These are phyloP conservation scores for Drosophila nannoptera DNA, from an alignment of 1,140 invertebrate species.

Conservation along the genomic window DNA sequence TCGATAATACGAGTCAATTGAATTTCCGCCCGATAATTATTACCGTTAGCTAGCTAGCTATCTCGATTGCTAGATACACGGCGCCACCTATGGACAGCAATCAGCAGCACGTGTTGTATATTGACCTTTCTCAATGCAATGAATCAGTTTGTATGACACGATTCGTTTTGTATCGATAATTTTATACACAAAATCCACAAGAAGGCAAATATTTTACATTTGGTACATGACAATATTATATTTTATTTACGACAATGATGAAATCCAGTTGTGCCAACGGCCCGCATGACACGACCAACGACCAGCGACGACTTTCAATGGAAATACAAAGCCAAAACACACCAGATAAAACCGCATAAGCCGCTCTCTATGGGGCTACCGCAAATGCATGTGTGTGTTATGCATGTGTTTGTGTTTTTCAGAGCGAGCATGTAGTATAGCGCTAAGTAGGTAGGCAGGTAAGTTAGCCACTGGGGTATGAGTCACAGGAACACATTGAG, in stretches of 20 bases:
- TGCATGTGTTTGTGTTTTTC: not conserved
- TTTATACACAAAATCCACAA: constrained; percentile 4
- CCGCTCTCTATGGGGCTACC: not conserved
- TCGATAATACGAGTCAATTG: constrained; percentile 5
- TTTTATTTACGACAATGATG: constrained; percentile 61
- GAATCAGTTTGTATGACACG: constrained; percentile 41
- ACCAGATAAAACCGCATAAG: constrained; percentile 52
- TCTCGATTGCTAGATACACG: no score
- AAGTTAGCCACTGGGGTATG: constrained; percentile 10
- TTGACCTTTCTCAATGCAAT: constrained; percentile 40
- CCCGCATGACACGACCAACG: constrained; percentile 43
- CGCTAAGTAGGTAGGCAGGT: constrained; percentile 23
- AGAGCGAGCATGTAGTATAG: not conserved
- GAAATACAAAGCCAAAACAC: constrained; percentile 53
- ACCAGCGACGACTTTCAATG: constrained; percentile 56
- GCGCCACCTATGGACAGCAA: constrained; percentile 7
- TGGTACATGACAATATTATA: not conserved
- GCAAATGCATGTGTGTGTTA: not conserved
- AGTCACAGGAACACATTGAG: constrained; percentile 25
- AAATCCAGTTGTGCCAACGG: constrained; percentile 44
- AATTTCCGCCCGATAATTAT: constrained; percentile 43
- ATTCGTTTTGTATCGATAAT: constrained; percentile 22
- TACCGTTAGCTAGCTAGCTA: constrained; percentile 37
- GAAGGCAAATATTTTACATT: no score
- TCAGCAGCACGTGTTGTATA: constrained; percentile 20